Evolutionary conservation across 2,797 vertebrate species (phyloP), one percentile per base, ranked within the genome.

Genomic region (Sebastes steindachneri): DNA sequence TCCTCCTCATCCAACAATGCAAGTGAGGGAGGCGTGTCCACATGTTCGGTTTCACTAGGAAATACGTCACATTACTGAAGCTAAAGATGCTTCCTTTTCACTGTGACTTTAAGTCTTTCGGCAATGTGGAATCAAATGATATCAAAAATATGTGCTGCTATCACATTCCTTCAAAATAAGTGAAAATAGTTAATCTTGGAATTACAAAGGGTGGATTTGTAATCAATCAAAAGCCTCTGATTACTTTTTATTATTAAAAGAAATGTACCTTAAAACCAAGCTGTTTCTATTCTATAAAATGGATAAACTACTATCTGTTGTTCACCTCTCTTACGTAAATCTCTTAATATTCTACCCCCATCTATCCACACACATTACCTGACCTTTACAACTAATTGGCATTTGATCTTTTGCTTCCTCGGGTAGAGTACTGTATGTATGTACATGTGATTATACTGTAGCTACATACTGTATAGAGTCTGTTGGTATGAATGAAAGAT

Each of bases 381-480:
- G 37, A 72, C 74, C 77, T 75, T 80, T 71, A 51, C 21, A 59
- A 51, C 14, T 21, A 45, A 68, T 23, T 67, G 37, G 10, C 15
- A 25, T 67, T 79, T 45, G 14, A 69, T 73, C 9, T 57, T 41
- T 29, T 26, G 55, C 29, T 45, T 53, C 54, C 26, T 45, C 0
- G 1, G 21, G 73, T 48, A 12, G 45, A 62, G 4, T 6, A 6
- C 45, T 17, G 31, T 26, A 54, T 25, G 29, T 7, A 66, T 12
- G 21, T 45, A 21, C 23, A 68, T 21, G 5, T 26, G n/a, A 33
- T 2, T 29, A 29, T 5, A 10, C 26, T 28, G 14, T 19, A 21
- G 23, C 5, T 19, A 25, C 8, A 5, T 10, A 11, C 33, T 35
- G 11, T 35, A 35, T 33, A 26, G 4, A 31, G 65, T 10, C 1